These are phyloP conservation scores for Rhinogobio ventralis DNA, from an alignment of 2,797 vertebrate genomes.

Conservation along the genomic window DNA sequence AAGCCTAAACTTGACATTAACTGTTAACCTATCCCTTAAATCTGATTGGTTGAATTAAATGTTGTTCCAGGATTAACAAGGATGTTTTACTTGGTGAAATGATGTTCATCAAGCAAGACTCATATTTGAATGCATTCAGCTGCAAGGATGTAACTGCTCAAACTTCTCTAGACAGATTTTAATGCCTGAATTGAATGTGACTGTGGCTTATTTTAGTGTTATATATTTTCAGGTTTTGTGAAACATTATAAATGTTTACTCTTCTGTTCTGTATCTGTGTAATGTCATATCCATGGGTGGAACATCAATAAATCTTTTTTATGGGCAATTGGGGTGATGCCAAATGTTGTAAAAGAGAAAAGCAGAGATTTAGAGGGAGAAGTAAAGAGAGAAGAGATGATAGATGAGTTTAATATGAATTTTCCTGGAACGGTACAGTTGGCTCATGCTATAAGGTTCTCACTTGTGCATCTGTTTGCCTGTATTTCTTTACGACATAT, in stretches of 20 bases:
- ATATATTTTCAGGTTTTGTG: constrained; percentile 26
- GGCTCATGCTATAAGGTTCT: constrained; percentile 4
- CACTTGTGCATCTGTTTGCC: background rate
- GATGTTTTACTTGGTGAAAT: background rate
- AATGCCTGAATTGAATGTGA: constrained; percentile 22
- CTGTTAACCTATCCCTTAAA: background rate
- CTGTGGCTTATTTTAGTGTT: background rate
- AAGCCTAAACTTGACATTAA: background rate
- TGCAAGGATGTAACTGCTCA: background rate
- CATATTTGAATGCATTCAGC: background rate
- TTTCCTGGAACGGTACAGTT: background rate
- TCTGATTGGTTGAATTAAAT: background rate
- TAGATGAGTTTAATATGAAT: constrained; percentile 49
- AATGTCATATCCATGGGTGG: constrained; percentile 21
- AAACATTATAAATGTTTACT: constrained; percentile 27
- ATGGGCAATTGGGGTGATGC: constrained; percentile 25
- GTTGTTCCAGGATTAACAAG: background rate
- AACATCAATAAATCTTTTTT: constrained; percentile 40
- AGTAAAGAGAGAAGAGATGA: constrained; percentile 21
- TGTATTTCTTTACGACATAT: background rate
- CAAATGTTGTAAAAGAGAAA: constrained; percentile 40
- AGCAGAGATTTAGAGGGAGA: constrained; percentile 21
- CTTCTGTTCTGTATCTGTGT: constrained; percentile 26
- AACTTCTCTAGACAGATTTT: background rate
- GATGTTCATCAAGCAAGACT: background rate